Evolutionary conservation across 2,113 vertebrate species (phyloP).

Genomic region (Acrocephalus arundinaceus): DNA sequence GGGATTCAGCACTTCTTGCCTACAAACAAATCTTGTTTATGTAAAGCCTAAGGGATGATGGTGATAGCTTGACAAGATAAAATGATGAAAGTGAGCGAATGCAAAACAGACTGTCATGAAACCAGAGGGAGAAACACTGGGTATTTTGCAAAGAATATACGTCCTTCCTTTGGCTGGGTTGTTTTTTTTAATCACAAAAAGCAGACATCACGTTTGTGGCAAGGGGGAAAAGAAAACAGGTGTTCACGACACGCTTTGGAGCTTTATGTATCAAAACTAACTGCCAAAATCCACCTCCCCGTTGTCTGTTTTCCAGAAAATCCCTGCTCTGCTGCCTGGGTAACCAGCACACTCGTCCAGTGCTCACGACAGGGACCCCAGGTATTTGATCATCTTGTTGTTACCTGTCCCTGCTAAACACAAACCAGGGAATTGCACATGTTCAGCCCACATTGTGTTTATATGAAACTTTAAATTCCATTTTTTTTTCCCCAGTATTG

Average conservation of each 20-base stretch:
- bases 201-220: background rate
- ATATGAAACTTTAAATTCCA: background rate
- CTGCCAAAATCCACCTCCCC: conserved; percentile 3
- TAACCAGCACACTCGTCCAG: background rate
- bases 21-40: background rate
- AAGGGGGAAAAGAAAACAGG: background rate
- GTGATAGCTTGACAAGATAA: background rate
- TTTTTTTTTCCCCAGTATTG: background rate
- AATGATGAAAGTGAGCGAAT: background rate
- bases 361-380: background rate
- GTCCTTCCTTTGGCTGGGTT: background rate
- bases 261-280: background rate
- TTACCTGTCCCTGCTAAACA: background rate
- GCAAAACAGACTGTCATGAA: background rate
- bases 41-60: background rate
- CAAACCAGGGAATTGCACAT: background rate
- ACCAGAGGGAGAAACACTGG: background rate
- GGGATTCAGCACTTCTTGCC: background rate
- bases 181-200: background rate
- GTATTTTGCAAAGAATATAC: background rate
- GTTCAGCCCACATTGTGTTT: background rate
- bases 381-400: background rate
- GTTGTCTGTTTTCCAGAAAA: background rate
- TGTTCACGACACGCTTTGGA: background rate
- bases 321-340: background rate